Base-by-base conservation (phyloP, 2,113 vertebrate species). In the Orycteropus afer region DNA sequence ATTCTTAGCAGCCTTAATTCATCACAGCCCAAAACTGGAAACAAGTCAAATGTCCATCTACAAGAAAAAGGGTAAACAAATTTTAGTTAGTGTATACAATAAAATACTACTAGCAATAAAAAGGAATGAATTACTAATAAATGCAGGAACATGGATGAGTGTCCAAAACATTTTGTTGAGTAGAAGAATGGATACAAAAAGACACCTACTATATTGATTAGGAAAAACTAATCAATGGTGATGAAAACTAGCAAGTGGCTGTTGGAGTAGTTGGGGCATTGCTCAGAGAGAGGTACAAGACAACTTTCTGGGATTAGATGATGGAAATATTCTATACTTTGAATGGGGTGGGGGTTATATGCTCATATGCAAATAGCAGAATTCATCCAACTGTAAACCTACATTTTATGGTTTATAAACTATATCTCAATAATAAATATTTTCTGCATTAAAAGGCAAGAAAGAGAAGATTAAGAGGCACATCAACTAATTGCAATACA, bases 401-500 rank as follows among this genome's bases (percentile, higher is more conserved):
- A n/a, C 22, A 40, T 79, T 77, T 90, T 82, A 53, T 51, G 42
- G 32, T 53, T 47, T 79, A 45, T 42, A 53, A 91, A 25, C 9
- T 78, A 7, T 37, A 14, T 34, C n/a, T 59, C 69, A 80, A 49
- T 69, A 59, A 85, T 84, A 80, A 59, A 34, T 3, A 3, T n/a
- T 83, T 85, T 74, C 27, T 25, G 49, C 65, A 94, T 90, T 90
- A 71, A 90, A 83, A 93, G 49, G 47, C 5, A 23, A 78, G 32
- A 91, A 63, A 90, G 32, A 63, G 13, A 89, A 89, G 59, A 4
- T 25, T 85, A 77, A 85, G 13, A 91, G 29, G 71, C 34, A 57
- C 25, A 76, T 27, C 18, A 78, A 63, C 11, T 88, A 59, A 78
- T 79, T 65, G 49, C 10, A 57, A 9, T 65, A 65, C 18, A 74